phyloP scores from a whole-genome alignment of 2,888 invertebrate genomes.

The Blomia tropicalis region DNA sequence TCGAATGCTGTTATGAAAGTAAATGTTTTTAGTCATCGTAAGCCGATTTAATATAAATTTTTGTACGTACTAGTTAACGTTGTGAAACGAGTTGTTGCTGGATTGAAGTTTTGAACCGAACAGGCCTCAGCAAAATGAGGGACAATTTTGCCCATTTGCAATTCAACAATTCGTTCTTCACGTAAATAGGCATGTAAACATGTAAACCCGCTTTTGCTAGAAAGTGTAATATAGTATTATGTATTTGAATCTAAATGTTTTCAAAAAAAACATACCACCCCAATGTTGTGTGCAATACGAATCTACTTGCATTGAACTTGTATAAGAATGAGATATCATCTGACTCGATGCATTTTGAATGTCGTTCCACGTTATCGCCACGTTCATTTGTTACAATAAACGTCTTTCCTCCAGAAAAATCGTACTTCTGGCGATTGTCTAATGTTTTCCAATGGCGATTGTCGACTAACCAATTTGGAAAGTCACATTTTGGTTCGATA shows the following conservation, averaged over 20 bases:
- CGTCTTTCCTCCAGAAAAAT: slow-evolving; percentile 20
- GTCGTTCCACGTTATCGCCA: slow-evolving; percentile 23
- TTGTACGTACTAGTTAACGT: slow-evolving; percentile 23
- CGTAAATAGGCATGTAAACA: slow-evolving; percentile 30
- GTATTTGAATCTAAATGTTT: background rate
- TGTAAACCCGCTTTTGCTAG: slow-evolving; percentile 31
- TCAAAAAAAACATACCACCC: slow-evolving; percentile 27
- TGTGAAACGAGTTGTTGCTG: background rate
- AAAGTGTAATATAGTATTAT: background rate
- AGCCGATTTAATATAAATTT: too few species aligned
- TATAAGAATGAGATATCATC: slow-evolving; percentile 14
- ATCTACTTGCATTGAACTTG: slow-evolving; percentile 24
- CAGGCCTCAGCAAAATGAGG: slow-evolving; percentile 18
- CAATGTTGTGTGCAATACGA: slow-evolving; percentile 28
- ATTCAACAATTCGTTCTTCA: slow-evolving; percentile 30
- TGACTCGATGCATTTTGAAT: slow-evolving; percentile 27
- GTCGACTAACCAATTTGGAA: slow-evolving; percentile 27
- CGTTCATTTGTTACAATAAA: slow-evolving; percentile 25
- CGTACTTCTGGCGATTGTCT: slow-evolving; percentile 28
- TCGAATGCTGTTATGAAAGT: slow-evolving; percentile 3
- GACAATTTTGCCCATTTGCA: slow-evolving; percentile 27
- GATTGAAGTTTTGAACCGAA: slow-evolving; percentile 14
- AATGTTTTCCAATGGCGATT: slow-evolving; percentile 28
- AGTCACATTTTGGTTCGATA: slow-evolving; percentile 25
- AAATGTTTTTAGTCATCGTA: too few species aligned